Evolutionary conservation across 1,140 invertebrate genomes (phyloP), one percentile per base, ranked within the genome.

Genomic region (Diorhabda sublineata): DNA sequence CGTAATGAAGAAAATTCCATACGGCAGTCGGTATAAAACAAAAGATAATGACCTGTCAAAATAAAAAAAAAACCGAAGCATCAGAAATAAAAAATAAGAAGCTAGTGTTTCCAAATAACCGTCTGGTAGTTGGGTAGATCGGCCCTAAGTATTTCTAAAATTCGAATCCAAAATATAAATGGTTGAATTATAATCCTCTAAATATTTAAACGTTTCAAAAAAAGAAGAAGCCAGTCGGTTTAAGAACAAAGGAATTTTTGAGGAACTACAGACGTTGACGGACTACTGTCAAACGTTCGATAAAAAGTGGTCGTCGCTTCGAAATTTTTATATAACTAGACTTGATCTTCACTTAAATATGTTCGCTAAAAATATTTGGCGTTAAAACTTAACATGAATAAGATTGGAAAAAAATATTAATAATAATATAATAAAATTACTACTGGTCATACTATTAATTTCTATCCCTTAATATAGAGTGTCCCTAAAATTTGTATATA

Each of bases 91-190:
- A 69, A 69, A 69, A 64, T 64, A 41, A 64, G n/a, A 57, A 45
- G 63, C 63, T 64, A 64, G 63, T 64, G 45, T 57, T 64, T 47
- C 45, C 63, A 64, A 64, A 64, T 64, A 64, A 64, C 63, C 56
- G 63, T 64, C 63, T 64, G 63, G 63, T 9, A 52, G 63, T 41
- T 56, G 45, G 47, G 63, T 64, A 47, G 63, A 41, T 58, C 41
- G 64, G 42, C 67, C 61, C 70, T 75, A 75, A 76, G 69, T 71
- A 76, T 76, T 76, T 76, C 75, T 76, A 76, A 76, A 76, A 76
- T 75, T 69, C 75, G 71, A 70, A 70, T 65, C 61, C 71, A 42
- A 76, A 76, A 76, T 76, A 76, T 76, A 76, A 76, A 76, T 76
- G 70, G 75, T 61, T 72, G 73, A 74, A 76, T 76, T 76, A 76